These are phyloP conservation scores for Smutsia temminckii DNA, from an alignment of 2,797 vertebrate genomes.

Conservation along the genomic window DNA sequence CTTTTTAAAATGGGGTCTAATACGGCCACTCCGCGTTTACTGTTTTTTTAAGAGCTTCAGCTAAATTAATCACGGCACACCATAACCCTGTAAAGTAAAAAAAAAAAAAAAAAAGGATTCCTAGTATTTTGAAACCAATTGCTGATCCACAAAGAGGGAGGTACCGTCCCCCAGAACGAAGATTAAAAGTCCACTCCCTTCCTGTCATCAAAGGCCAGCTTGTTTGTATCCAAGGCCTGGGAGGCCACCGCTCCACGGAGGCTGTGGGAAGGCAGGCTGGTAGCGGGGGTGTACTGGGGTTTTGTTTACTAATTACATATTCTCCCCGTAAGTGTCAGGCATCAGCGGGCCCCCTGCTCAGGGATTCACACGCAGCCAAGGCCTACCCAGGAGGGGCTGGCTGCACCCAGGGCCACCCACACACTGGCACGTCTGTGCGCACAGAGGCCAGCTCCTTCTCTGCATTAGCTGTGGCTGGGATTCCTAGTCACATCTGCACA, in stretches of 20 bases:
- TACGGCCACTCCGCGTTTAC: slow-evolving; percentile 23
- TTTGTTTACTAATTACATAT: slow-evolving; percentile 54
- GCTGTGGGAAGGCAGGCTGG: neutral
- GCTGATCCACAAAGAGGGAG: slow-evolving; percentile 48
- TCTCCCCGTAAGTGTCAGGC: slow-evolving; percentile 36
- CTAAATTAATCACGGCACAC: slow-evolving; percentile 56
- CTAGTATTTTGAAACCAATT: slow-evolving; percentile 56
- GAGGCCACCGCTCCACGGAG: neutral
- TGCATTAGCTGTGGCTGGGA: neutral
- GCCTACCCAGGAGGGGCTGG: neutral
- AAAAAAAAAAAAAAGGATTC: slow-evolving; percentile 54
- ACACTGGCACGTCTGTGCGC: neutral
- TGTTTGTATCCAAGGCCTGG: slow-evolving; percentile 35
- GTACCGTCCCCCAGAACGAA: slow-evolving; percentile 34
- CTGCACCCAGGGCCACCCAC: slow-evolving; percentile 64
- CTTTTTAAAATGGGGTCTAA: slow-evolving; percentile 55
- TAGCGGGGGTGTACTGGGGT: neutral
- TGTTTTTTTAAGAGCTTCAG: slow-evolving; percentile 49
- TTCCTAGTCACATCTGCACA: slow-evolving; percentile 49
- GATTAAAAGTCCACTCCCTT: slow-evolving; percentile 67
- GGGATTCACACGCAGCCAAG: neutral
- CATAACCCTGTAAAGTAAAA: slow-evolving; percentile 46
- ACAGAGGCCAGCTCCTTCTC: neutral
- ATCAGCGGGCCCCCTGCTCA: neutral
- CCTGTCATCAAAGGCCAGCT: slow-evolving; percentile 64